Evolutionary conservation across 2,888 invertebrate species (phyloP), one percentile per base, ranked within the genome.

Genomic region (Marronus borbonicus): DNA sequence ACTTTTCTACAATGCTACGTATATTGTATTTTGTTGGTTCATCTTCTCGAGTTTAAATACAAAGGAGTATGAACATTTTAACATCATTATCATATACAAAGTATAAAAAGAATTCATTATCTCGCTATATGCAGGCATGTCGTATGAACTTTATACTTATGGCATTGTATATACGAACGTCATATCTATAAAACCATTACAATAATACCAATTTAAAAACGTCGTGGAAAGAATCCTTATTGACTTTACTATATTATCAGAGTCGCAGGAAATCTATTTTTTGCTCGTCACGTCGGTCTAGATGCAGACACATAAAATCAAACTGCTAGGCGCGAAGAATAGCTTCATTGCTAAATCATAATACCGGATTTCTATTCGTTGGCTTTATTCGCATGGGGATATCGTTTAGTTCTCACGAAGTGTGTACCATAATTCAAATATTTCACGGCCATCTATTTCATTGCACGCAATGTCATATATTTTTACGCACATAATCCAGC

Each of bases 391-490:
- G 65, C 55, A 55, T 58, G 55, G 64, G 75, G 60, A 74, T 76
- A 72, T 82, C 83, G 83, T 83, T 81, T 81, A 81, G 80, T 82
- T 84, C 44, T 44, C 84, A 85, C 80, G 84, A 84, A 84, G 84
- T 72, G 65, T 85, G 85, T 86, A 50, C 83, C 84, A 85, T 86
- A 86, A 87, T 87, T 87, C 87, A 86, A 87, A 87, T 86, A 87
- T 87, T 86, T 87, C 84, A 86, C 86, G 86, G 86, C 85, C 83
- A 82, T 82, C 82, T 86, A 84, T 83, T 65, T 81, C 81, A 84
- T 83, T 83, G 83, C 83, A 83, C 85, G 65, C 76, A 78, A 8
- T 44, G 31, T 36, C 5, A 36, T 36, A 36, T 36, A 36, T 36
- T 36, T 36, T 36, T 36, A 36, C 31, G 31, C 31, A 36, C 5